Evolutionary conservation across 1,140 invertebrate species (phyloP), one percentile per base, ranked within the genome.

Genomic region (Lutraria rhynchaena): DNA sequence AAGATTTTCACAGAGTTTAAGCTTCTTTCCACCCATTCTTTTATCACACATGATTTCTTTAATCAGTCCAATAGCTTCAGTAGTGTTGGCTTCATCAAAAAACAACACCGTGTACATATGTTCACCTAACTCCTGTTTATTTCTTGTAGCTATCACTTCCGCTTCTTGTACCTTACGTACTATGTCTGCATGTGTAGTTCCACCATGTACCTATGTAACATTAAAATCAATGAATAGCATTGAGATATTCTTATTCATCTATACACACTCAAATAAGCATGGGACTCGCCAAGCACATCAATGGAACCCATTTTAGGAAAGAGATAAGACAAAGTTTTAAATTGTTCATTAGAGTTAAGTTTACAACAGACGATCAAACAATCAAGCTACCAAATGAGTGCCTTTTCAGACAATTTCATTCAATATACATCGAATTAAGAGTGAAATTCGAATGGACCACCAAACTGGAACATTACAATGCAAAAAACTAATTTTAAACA

Each of bases 31-130:
- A 53, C 80, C 51, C 69, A 90, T 80, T 1, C 75, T 82, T 17
- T 81, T 81, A 83, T 91, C 90, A 83, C 90, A 91, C 86, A 91
- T 89, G 31, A 90, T 88, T 76, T 90, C 90, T 73, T 90, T 91
- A 41, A 91, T 88, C n/a, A 41, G 37, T 90, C 90, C 89, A 49
- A 91, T 87, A 22, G 87, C 85, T 70, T 89, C 88, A 22, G 90
- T 91, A 33, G 89, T 91, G 83, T 91, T 91, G 5, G 88, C 89
- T 80, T 91, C 90, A 71, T 91, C 90, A 81, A 90, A 90, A 65
- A 91, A 90, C 58, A 91, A 65, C 13, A 91, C 87, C 22, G 88
- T 89, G 71, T 87, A 83, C 7, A 90, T 82, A 46, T 69, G 65
- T 17, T 24, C n/a, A 3, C 65, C 65, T 24, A 41, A 69, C 22